phyloP scores from a whole-genome alignment of 2,888 invertebrate species.

The Amphipoea lucens region DNA sequence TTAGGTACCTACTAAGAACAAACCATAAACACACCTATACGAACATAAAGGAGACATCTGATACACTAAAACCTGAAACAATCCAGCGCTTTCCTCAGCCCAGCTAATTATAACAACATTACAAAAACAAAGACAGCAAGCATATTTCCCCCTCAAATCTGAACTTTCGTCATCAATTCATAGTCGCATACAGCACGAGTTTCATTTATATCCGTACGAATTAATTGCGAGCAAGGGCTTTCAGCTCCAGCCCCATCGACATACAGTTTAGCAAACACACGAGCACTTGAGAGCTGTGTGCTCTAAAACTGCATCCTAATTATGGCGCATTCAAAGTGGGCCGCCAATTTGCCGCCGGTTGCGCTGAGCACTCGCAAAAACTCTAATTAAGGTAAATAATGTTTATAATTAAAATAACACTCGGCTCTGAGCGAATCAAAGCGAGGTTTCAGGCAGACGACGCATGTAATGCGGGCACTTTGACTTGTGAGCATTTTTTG shows the following conservation, averaged over 20 bases:
- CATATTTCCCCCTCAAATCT: slow-evolving; percentile 49
- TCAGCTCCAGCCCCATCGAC: slow-evolving; percentile 77
- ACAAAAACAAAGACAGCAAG: slow-evolving; percentile 37
- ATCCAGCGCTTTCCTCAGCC: background rate
- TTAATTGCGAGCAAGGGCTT: slow-evolving; percentile 79
- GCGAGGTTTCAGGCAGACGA: slow-evolving; percentile 79
- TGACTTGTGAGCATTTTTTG: slow-evolving; percentile 79
- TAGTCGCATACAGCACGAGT: slow-evolving; percentile 70
- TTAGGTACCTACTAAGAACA: background rate
- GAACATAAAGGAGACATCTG: no score
- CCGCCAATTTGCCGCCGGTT: slow-evolving; percentile 84
- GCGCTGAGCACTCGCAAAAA: slow-evolving; percentile 82
- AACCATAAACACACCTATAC: background rate
- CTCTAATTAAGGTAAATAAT: slow-evolving; percentile 89
- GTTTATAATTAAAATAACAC: slow-evolving; percentile 90
- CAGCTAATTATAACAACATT: slow-evolving; percentile 15
- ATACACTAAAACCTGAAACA: background rate
- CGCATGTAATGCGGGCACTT: slow-evolving; percentile 83
- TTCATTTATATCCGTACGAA: slow-evolving; percentile 74
- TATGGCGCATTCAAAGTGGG: slow-evolving; percentile 83
- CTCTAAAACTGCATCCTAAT: slow-evolving; percentile 86
- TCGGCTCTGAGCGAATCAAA: slow-evolving; percentile 83
- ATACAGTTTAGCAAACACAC: slow-evolving; percentile 81
- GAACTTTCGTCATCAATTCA: slow-evolving; percentile 68
- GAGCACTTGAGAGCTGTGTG: slow-evolving; percentile 76